Conservation (phyloP, 2,113 vertebrate genomes). For the Rhagologus leucostigma region DNA sequence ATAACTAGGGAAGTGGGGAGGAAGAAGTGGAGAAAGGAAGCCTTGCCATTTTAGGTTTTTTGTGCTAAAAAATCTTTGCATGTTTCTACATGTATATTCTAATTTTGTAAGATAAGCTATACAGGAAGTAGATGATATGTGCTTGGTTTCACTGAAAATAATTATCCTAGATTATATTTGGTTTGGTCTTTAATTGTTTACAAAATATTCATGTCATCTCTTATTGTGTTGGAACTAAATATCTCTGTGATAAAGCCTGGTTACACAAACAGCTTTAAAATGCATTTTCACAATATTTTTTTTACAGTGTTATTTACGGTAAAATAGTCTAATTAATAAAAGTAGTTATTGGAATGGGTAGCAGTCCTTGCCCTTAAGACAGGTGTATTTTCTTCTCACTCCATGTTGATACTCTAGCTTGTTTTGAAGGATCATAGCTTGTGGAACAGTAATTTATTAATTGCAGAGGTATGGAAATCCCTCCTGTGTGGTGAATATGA, state of each 20-base stretch:
- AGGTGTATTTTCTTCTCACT: not conserved
- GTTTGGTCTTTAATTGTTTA: not conserved
- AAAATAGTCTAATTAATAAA: not conserved
- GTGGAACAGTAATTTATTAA: not conserved
- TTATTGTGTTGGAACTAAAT: not conserved
- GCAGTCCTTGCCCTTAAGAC: not conserved
- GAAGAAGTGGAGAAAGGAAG: not conserved
- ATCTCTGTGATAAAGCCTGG: not conserved
- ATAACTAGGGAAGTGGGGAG: rapidly evolving
- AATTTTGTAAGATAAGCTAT: not conserved
- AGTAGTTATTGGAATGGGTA: not conserved
- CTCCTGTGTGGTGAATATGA: not conserved
- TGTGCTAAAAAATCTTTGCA: not conserved
- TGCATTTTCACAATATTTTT: not conserved
- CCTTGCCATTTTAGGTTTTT: not conserved
- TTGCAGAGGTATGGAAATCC: not conserved
- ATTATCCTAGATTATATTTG: not conserved
- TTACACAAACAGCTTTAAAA: not conserved
- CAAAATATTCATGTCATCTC: not conserved
- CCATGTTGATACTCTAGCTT: not conserved
- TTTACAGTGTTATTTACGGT: not conserved
- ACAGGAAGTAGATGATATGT: not conserved
- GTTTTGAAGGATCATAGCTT: not conserved
- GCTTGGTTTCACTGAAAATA: not conserved
- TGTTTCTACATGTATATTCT: not conserved